Base-by-base conservation (phyloP, 2,113 vertebrate species). In the Oncorhynchus masou region DNA sequence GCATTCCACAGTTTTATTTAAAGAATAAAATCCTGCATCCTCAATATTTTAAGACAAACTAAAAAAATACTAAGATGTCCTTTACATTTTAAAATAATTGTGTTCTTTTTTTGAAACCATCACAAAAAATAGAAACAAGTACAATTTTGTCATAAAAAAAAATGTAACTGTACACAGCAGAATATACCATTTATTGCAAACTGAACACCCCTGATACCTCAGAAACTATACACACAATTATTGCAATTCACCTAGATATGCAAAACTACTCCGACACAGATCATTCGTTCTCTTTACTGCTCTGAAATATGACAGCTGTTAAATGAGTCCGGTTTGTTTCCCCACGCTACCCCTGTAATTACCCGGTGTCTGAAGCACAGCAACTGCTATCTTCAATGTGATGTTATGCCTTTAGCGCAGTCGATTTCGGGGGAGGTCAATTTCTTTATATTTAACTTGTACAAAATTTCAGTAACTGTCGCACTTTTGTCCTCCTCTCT, bases 151-250 rank as follows among this genome's bases (percentile, higher is more conserved):
- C 86, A 85, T 89, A 82, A 87, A 81, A 84, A 78, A 83, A 90
- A 83, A 86, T 86, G 88, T 90, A 93, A 93, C 93, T 94, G 92
- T 94, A 94, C 93, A 94, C 90, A 92, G 90, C 90, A 93, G 90
- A 92, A 92, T 89, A 91, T 83, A 92, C 76, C 83, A 83, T 91
- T 92, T 91, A 92, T 91, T 93, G 86, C 91, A 89, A 91, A 93
- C 87, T 71, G 79, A 89, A 91, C 85, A 91, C 85, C 91, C 91
- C 87, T 78, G 84, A 88, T 85, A 92, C 88, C 88, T 87, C 89
- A 84, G 82, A 89, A 71, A 88, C 89, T 90, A 83, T 85, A 90
- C 81, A 74, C 84, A 87, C 76, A 86, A 79, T 83, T 86, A 88
- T 89, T 88, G 83, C 82, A 89, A 85, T 86, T 92, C 87, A 88